Evolutionary conservation across 2,113 vertebrate species (phyloP).

Genomic region (Craseonycteris thonglongyai): DNA sequence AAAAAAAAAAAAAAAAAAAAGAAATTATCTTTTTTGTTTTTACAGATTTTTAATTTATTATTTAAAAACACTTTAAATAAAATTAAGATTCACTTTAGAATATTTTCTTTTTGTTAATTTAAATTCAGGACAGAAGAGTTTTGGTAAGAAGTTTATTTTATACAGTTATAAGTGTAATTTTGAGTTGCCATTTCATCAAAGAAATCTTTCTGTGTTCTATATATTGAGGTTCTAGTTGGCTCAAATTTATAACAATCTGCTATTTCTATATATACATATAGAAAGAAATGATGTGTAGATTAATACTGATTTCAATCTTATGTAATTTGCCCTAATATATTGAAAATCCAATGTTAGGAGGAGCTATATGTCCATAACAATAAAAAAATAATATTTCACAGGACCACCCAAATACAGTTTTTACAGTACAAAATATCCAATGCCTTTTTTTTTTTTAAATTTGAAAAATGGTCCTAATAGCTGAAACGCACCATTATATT

Average conservation of each 20-base stretch:
- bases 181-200: background rate
- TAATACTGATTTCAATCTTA: background rate
- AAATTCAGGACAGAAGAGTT: background rate
- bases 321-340: background rate
- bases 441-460: background rate
- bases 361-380: background rate
- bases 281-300: background rate
- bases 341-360: background rate
- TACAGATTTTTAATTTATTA: background rate
- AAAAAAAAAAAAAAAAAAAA: no score
- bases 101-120: background rate
- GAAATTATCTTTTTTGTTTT: background rate
- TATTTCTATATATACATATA: background rate
- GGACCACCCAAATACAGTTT: background rate
- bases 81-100: no score
- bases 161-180: background rate
- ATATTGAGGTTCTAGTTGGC: background rate
- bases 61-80: background rate
- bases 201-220: background rate
- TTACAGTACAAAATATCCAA: background rate
- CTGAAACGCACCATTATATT: background rate
- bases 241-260: background rate
- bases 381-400: background rate
- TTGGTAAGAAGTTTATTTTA: slow-evolving; percentile 5
- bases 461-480: background rate